Percentiles rank a stretch among this genome's conserved stretches.
Conservation (phyloP, 2,113 vertebrate genomes). For the Dromaius novaehollandiae region DNA sequence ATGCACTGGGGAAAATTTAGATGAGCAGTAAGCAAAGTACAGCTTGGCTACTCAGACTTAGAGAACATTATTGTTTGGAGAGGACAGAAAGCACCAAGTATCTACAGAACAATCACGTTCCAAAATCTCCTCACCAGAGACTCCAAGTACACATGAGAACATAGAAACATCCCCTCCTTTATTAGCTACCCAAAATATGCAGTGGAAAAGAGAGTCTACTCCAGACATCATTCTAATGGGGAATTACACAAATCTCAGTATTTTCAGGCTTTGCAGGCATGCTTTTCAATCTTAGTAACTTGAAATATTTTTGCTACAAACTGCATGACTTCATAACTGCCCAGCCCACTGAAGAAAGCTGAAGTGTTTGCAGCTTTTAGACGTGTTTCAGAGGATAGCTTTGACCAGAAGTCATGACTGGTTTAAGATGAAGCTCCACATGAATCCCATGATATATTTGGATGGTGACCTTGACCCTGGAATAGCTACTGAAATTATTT, state of each 20-base stretch:
- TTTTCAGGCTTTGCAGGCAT: not conserved
- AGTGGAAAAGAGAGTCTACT: not conserved
- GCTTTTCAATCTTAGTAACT: not conserved
- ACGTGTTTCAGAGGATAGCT: not conserved
- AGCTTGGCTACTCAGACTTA: not conserved
- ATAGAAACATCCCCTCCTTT: not conserved
- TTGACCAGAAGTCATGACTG: not conserved
- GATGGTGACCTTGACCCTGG: not conserved
- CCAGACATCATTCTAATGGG: not conserved
- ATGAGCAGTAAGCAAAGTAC: not conserved
- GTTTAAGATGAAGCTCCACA: not conserved
- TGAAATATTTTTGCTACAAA: not conserved
- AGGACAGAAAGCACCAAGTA: not conserved
- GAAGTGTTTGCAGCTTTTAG: not conserved
- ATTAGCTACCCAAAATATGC: not conserved
- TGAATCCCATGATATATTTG: not conserved
- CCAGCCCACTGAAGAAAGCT: not conserved
- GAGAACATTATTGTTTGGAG: not conserved
- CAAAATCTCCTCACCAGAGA: not conserved
- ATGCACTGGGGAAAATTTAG: not conserved
- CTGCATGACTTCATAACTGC: not conserved
- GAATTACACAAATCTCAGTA: not conserved
- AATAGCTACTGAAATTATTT: not conserved
- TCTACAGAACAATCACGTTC: not conserved
- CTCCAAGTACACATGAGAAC: not conserved